phyloP scores from a whole-genome alignment of 2,888 invertebrate genomes.

The Drosophila dives region DNA sequence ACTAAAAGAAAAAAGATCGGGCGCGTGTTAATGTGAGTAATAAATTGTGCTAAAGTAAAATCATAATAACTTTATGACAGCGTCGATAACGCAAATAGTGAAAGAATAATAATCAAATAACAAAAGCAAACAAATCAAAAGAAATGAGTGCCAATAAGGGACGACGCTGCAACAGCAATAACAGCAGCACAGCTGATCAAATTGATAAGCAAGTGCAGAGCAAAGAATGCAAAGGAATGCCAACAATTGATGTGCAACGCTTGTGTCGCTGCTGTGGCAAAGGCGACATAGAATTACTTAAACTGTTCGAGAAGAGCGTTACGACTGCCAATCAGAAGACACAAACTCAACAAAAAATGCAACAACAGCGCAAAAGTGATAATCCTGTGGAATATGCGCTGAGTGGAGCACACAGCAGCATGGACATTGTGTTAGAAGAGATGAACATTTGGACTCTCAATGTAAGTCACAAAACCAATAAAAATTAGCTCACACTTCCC shows the following conservation, averaged over 20 bases:
- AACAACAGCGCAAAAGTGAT: constrained; percentile 52
- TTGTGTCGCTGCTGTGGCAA: constrained; percentile 69
- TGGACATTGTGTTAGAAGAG: constrained; percentile 69
- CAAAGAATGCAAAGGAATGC: constrained; percentile 9
- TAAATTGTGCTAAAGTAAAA: constrained; percentile 23
- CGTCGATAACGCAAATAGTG: constrained; percentile 37
- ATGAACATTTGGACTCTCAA: constrained; percentile 69
- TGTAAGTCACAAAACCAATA: constrained; percentile 54
- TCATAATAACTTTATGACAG: constrained; percentile 10
- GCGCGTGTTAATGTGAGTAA: constrained; percentile 33
- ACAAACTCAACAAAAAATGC: constrained; percentile 19
- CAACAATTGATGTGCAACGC: constrained; percentile 48
- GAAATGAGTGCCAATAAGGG: constrained; percentile 50
- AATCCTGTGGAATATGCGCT: constrained; percentile 70
- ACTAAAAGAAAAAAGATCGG: constrained; percentile 14
- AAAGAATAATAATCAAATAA: constrained; percentile 28
- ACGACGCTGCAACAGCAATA: constrained; percentile 32
- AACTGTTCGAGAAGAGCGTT: constrained; percentile 49
- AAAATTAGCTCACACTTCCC: not conserved
- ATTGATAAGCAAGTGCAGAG: constrained; percentile 12
- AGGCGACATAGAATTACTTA: constrained; percentile 53
- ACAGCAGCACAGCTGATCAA: constrained; percentile 33
- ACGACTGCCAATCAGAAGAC: constrained; percentile 13
- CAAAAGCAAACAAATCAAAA: constrained; percentile 17
- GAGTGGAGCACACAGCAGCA: constrained; percentile 61